Evolutionary conservation across 2,888 invertebrate genomes (phyloP).

Genomic region (Meiosimyza decipiens): DNA sequence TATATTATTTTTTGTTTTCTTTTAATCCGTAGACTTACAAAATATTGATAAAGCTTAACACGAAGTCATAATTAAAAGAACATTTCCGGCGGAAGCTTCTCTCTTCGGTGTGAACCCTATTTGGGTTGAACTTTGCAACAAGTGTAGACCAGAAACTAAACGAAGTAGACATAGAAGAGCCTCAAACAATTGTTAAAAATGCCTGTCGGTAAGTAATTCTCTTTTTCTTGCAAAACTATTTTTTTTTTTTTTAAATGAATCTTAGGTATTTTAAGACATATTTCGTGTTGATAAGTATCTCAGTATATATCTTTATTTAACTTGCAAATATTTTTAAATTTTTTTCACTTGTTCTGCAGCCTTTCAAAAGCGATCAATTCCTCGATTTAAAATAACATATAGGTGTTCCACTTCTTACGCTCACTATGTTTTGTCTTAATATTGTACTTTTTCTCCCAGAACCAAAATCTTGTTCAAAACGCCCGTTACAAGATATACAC

Average conservation of each 20-base stretch:
- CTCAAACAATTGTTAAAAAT: slow-evolving; percentile 26
- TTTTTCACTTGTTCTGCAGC: too few relatives aligned
- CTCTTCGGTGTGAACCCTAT: slow-evolving; percentile 28
- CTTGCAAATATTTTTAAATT: too few relatives aligned
- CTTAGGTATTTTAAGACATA: too few relatives aligned
- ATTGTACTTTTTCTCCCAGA: background rate
- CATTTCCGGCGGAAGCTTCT: slow-evolving; percentile 41
- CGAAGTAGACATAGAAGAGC: background rate
- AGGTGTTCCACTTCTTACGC: too few relatives aligned
- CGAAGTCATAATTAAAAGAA: slow-evolving; percentile 5
- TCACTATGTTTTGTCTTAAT: too few relatives aligned
- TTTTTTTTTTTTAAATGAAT: background rate
- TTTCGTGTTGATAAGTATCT: too few relatives aligned
- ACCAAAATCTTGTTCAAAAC: background rate
- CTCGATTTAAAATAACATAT: too few relatives aligned
- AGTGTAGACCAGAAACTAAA: too few relatives aligned
- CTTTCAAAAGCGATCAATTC: too few relatives aligned
- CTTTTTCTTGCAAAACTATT: too few relatives aligned
- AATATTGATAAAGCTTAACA: background rate
- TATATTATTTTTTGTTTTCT: too few relatives aligned
- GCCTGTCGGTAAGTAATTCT: slow-evolving; percentile 44
- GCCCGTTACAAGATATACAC: background rate
- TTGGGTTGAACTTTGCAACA: background rate
- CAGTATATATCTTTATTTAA: too few relatives aligned
- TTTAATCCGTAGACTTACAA: background rate